phyloP scores from a whole-genome alignment of 2,888 invertebrate species.

The Acanthosepion esculentum region DNA sequence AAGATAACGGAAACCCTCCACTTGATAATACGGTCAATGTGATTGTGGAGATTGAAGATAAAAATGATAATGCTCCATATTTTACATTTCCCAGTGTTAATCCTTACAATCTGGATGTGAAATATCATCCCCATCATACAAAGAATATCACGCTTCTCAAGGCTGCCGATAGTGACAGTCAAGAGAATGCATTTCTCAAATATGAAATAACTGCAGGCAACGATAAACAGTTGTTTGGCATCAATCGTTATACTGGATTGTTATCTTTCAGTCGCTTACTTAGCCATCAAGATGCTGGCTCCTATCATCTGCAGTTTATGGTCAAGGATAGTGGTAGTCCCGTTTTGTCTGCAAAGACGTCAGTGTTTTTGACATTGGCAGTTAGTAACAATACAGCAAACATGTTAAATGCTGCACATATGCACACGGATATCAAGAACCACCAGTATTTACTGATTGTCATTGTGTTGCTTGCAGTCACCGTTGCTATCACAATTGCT shows the following conservation, averaged over 20 bases:
- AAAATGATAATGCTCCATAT: background rate
- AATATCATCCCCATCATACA: conserved; percentile 15
- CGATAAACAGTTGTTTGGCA: conserved; percentile 1
- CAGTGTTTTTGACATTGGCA: conserved; percentile 2
- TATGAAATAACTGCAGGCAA: conserved; percentile 14
- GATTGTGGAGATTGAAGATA: conserved; percentile 8
- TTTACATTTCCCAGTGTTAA: background rate
- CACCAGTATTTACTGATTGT: conserved; percentile 33
- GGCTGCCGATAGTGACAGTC: conserved; percentile 20
- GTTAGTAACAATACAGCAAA: background rate
- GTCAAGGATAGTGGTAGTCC: conserved; percentile 1
- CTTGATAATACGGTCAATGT: conserved; percentile 13
- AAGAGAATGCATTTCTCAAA: conserved; percentile 33
- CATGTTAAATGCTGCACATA: background rate
- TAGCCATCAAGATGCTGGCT: background rate
- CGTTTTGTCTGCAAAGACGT: background rate
- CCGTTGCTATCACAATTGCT: background rate
- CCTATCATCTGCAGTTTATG: background rate
- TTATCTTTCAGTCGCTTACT: background rate
- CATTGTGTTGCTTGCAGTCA: conserved; percentile 21
- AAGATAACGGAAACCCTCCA: background rate
- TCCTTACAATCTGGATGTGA: background rate
- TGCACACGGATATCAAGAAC: background rate
- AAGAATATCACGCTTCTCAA: background rate
- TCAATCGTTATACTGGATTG: background rate